Evolutionary conservation across 2,888 invertebrate species (phyloP).

Genomic region (Noctua janthina): DNA sequence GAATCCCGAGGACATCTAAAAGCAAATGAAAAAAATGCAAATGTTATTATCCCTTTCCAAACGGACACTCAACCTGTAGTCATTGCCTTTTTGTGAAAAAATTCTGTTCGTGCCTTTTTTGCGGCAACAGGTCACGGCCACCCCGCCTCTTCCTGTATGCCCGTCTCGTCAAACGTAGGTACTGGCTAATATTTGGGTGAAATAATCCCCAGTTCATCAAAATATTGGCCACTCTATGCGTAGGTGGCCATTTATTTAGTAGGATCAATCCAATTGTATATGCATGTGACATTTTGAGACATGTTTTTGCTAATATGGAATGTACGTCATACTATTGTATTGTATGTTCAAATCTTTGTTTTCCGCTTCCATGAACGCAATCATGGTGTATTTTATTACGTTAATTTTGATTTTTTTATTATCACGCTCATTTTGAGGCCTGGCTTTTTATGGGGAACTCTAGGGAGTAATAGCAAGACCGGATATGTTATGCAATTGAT

Average conservation of each 20-base stretch:
- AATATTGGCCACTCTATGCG: background rate
- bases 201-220: background rate
- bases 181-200: background rate
- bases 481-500: conserved; percentile 1
- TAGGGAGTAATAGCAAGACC: conserved; percentile 2
- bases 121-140: conserved; percentile 9
- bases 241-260: background rate
- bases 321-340: background rate
- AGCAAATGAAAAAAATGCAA: conserved; percentile 26
- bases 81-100: background rate
- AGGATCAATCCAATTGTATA: background rate
- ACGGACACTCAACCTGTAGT: background rate
- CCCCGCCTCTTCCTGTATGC: conserved; percentile 19
- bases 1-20: conserved; percentile 82
- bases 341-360: conserved; percentile 10
- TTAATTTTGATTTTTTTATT: too few species aligned
- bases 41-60: conserved; percentile 18
- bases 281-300: background rate
- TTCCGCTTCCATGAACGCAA: conserved; percentile 6
- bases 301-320: background rate
- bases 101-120: background rate
- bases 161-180: background rate
- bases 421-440: background rate
- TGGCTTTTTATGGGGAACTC: conserved; percentile 16
- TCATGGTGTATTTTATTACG: background rate